A percentile compares a stretch with the other conserved stretches of the same genome.
These are phyloP conservation scores for Tetragnatha versicolor DNA, from an alignment of 1,140 invertebrate genomes.

Conservation along the genomic window DNA sequence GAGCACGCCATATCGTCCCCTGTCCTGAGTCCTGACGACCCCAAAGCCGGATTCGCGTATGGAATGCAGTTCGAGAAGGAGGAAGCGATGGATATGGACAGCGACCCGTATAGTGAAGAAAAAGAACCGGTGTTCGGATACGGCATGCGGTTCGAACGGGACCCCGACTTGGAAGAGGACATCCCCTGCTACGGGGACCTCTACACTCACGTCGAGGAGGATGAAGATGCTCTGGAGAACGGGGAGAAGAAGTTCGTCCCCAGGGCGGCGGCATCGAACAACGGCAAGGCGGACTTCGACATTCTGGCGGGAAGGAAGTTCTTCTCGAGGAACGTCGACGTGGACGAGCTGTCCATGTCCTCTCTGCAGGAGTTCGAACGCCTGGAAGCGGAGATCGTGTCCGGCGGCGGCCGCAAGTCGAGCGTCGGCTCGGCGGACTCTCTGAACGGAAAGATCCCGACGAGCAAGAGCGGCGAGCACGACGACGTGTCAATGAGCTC, in stretches of 20 bases:
- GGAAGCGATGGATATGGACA: slow-evolving; percentile 84
- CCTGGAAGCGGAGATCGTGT: slow-evolving; percentile 63
- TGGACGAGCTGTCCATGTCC: slow-evolving; percentile 65
- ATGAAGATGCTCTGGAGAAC: slow-evolving; percentile 75
- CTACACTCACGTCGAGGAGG: slow-evolving; percentile 67
- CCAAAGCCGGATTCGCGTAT: slow-evolving; percentile 26
- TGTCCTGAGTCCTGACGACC: slow-evolving; percentile 11
- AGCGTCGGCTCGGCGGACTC: slow-evolving; percentile 57
- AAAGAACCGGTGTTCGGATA: slow-evolving; percentile 29
- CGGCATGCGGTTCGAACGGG: slow-evolving; percentile 37
- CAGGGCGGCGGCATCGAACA: no score
- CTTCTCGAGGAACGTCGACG: slow-evolving; percentile 67
- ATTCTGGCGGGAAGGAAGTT: slow-evolving; percentile 78
- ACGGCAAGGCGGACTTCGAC: no score
- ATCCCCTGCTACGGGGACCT: slow-evolving; percentile 66
- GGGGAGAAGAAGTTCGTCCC: slow-evolving; percentile 79
- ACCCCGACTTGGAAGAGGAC: slow-evolving; percentile 70
- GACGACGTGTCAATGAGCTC: slow-evolving; percentile 91
- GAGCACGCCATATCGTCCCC: slow-evolving; percentile 10
- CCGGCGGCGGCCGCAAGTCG: slow-evolving; percentile 43
- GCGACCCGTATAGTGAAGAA: slow-evolving; percentile 50
- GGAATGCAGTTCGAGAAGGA: slow-evolving; percentile 56
- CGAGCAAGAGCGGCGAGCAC: slow-evolving; percentile 78
- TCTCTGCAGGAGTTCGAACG: slow-evolving; percentile 67
- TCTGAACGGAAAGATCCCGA: slow-evolving; percentile 56